A percentile compares a stretch with the other conserved stretches of the same genome.
Conservation (phyloP, 2,797 vertebrate genomes). For the Hybognathus amarus region DNA sequence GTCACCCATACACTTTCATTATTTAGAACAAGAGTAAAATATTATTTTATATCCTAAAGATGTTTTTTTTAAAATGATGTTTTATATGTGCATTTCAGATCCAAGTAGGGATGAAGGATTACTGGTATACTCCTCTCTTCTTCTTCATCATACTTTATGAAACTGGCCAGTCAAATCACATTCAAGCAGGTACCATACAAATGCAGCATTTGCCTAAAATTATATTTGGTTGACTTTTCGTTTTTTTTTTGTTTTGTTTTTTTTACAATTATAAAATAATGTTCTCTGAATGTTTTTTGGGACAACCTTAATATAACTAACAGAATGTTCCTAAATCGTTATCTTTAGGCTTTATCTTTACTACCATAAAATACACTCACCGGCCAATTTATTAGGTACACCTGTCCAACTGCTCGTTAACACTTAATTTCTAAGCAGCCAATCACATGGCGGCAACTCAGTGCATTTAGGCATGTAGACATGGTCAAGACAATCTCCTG, state of each 20-base stretch:
- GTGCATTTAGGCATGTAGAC: no score
- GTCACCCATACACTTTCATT: no score
- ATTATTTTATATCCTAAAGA: neutral
- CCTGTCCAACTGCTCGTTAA: no score
- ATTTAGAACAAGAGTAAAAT: neutral
- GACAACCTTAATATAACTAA: neutral
- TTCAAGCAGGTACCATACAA: conserved; percentile 29
- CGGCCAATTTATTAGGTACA: no score
- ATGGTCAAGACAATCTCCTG: no score
- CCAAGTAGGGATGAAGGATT: conserved; percentile 47
- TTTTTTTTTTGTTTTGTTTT: neutral
- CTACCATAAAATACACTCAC: neutral
- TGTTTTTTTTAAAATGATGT: neutral
- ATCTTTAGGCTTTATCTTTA: neutral
- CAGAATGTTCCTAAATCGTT: neutral
- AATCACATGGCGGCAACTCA: no score
- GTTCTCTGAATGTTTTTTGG: neutral
- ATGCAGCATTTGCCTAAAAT: neutral
- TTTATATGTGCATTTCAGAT: conserved; percentile 21
- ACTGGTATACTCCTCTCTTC: conserved; percentile 34
- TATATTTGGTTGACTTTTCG: neutral
- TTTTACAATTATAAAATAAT: neutral
- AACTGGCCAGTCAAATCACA: neutral
- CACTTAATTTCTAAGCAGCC: no score
- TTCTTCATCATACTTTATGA: conserved; percentile 25